Evolutionary conservation across 2,888 invertebrate species (phyloP).

Genomic region (Mesorhabditis sp.): DNA sequence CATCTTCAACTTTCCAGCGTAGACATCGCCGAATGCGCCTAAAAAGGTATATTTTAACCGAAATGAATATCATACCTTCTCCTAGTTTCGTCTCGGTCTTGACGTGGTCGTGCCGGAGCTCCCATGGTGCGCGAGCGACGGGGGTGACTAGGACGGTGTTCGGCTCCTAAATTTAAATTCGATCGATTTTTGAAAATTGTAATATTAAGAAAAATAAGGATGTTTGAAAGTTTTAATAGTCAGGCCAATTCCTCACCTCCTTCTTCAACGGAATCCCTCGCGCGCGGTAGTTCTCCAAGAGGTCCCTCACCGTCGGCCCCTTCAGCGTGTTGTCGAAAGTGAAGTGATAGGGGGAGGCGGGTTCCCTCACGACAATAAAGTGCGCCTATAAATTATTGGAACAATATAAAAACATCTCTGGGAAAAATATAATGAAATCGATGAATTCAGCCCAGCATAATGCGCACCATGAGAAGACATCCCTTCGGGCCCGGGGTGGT

Average conservation of each 20-base stretch:
- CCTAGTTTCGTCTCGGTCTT: neutral
- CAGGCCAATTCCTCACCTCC: neutral
- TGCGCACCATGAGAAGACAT: too few relatives aligned
- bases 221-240: too few relatives aligned
- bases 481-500: too few relatives aligned
- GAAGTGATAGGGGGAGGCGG: neutral
- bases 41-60: neutral
- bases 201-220: too few relatives aligned
- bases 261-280: neutral
- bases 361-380: neutral
- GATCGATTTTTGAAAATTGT: too few relatives aligned
- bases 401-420: too few relatives aligned
- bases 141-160: neutral
- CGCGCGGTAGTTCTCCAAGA: neutral
- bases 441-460: too few relatives aligned
- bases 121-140: slow-evolving; percentile 1
- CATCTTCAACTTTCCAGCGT: neutral
- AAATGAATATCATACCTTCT: neutral
- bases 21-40: neutral
- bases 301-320: neutral
- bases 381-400: too few relatives aligned
- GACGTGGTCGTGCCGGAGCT: slow-evolving; percentile 3
- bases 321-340: neutral
- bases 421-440: too few relatives aligned
- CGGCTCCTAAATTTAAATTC: too few relatives aligned